phyloP scores from a whole-genome alignment of 1,140 invertebrate species.

The Octopus bimaculoides region DNA sequence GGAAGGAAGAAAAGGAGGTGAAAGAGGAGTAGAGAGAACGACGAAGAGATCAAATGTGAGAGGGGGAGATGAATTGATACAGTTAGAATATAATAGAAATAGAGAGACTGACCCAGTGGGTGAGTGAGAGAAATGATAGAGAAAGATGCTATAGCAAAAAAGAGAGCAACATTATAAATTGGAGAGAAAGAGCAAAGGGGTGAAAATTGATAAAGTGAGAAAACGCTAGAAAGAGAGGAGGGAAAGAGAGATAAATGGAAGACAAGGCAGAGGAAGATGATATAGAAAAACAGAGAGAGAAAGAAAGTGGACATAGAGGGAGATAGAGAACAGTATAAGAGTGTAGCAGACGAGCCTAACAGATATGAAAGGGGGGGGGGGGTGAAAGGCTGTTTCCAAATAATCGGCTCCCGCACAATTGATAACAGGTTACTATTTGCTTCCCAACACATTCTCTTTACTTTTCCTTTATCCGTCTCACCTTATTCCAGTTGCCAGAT shows the following conservation, averaged over 20 bases:
- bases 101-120: constrained; percentile 13
- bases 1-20: constrained; percentile 10
- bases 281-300: constrained; percentile 11
- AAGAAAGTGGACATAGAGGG: neutral
- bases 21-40: constrained; percentile 12
- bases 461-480: no score
- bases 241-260: constrained; percentile 12
- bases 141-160: neutral
- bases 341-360: neutral
- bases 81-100: constrained; percentile 13
- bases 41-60: constrained; percentile 15
- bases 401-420: no score
- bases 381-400: no score
- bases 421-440: no score
- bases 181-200: constrained; percentile 19
- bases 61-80: constrained; percentile 13
- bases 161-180: neutral
- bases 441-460: no score
- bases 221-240: constrained; percentile 14
- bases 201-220: constrained; percentile 13
- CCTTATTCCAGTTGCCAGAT: no score
- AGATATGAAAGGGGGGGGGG: neutral
- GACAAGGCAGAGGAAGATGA: constrained; percentile 13
- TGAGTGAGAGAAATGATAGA: constrained; percentile 7
- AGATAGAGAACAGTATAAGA: neutral